A percentile compares a stretch with the other conserved stretches of the same genome.
Conservation (phyloP, 1,140 invertebrate genomes). For the Zeugodacus cucurbitae region DNA sequence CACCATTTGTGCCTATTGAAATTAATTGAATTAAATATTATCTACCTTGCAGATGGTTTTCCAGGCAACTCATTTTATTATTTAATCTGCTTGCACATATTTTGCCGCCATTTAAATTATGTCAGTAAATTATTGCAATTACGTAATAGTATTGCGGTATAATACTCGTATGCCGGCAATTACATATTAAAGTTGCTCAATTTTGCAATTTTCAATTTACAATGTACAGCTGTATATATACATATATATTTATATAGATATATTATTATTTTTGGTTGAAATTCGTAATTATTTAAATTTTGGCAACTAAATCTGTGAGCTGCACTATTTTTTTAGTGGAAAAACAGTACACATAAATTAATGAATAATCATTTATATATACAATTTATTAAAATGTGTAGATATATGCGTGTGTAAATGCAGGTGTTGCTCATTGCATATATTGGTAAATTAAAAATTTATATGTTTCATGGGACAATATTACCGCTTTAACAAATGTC, state of each 20-base stretch:
- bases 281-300: not conserved
- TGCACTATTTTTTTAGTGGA: not conserved
- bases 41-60: slow-evolving; percentile 26
- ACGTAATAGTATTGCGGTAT: not conserved
- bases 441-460: not conserved
- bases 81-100: not conserved
- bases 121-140: slow-evolving; percentile 23
- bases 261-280: not conserved
- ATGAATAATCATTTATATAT: not conserved
- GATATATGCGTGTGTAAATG: not conserved
- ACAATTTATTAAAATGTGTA: not conserved
- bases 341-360: not conserved
- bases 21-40: slow-evolving; percentile 29
- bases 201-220: not conserved
- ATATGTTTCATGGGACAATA: not conserved
- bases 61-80: not conserved
- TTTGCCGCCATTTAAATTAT: not conserved
- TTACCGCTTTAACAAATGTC: not conserved
- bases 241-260: too few relatives aligned
- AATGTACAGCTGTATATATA: too few relatives aligned
- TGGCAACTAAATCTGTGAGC: not conserved
- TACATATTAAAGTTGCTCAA: not conserved
- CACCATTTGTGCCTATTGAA: slow-evolving; percentile 4
- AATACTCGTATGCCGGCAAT: not conserved
- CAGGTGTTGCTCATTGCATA: not conserved